phyloP scores from a whole-genome alignment of 2,888 invertebrate species.

The Diaperis boleti region DNA sequence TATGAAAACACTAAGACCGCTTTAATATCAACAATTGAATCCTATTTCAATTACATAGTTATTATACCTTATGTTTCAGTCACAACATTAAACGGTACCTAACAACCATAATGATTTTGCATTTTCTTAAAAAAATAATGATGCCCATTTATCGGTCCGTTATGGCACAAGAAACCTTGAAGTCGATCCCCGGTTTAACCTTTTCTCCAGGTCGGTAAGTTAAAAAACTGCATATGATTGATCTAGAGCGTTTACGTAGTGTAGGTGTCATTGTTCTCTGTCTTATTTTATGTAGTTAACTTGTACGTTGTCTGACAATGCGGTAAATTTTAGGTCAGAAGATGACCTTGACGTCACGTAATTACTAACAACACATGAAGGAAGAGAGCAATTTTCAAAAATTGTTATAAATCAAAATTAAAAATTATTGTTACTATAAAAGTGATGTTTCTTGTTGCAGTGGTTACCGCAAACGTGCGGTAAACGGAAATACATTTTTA shows the following conservation, averaged over 20 bases:
- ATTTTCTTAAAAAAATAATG: neutral
- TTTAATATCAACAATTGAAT: neutral
- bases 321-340: constrained; percentile 17
- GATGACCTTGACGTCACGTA: constrained; percentile 16
- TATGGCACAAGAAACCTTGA: neutral
- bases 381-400: too few relatives aligned
- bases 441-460: too few relatives aligned
- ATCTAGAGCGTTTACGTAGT: neutral
- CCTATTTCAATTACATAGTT: neutral
- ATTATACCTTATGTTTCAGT: neutral
- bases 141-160: neutral
- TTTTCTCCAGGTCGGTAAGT: constrained; percentile 1
- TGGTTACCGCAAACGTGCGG: too few relatives aligned
- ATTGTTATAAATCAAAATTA: too few relatives aligned
- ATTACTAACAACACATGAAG: too few relatives aligned
- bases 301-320: constrained; percentile 1
- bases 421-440: too few relatives aligned
- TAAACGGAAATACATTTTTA: too few relatives aligned
- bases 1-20: neutral
- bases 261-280: constrained; percentile 25
- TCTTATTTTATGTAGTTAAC: neutral
- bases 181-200: constrained; percentile 1
- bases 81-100: neutral
- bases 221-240: too few relatives aligned
- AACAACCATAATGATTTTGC: neutral